Evolutionary conservation across 2,113 vertebrate genomes (phyloP), one percentile per base, ranked within the genome.

Genomic region (Microtus ochrogaster): DNA sequence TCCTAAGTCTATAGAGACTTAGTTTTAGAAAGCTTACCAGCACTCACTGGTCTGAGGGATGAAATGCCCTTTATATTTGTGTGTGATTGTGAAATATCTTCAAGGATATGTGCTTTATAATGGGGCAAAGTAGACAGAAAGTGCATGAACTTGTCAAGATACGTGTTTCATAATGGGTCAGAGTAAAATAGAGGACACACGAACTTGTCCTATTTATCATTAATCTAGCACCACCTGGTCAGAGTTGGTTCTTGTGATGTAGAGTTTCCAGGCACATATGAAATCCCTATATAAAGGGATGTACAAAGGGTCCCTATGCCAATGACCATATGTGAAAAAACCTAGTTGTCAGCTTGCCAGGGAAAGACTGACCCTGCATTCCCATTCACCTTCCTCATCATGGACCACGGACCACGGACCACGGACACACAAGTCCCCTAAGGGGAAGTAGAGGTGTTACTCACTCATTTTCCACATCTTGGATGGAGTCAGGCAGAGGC

Each of bases 401-500:
- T 26, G 33, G 81, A 58, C 17, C 10, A 49, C 33, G 33, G 81
- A 58, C 17, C 10, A n/a, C 0, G 2, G 79, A 58, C 17, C 7
- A n/a, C 0, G 2, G 47, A 30, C 41, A 41, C 22, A 79, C 16
- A 55, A 63, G 0, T 21, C 11, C 47, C 41, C 16, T 4, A 72
- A 26, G 12, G 52, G 6, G 12, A 61, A 28, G 3, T 2, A 36
- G 72, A 30, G 30, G 28, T 41, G 55, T n/a, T 36, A 93, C 83
- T 81, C 98, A 98, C 98, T 98, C 98, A 94, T 97, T 97, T 94
- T 99, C 98, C n/a, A 93, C 95, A 1, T 99, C 98, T 89, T 98
- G 97, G 94, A 99, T 96, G 16, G 97, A 98, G 96, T 99, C 98
- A 9, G 98, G 98, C 17, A 99, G 98, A 47, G 98, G 98, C 93